Conservation (phyloP, 2,888 invertebrate species). For the Platycheirus rosarum region DNA sequence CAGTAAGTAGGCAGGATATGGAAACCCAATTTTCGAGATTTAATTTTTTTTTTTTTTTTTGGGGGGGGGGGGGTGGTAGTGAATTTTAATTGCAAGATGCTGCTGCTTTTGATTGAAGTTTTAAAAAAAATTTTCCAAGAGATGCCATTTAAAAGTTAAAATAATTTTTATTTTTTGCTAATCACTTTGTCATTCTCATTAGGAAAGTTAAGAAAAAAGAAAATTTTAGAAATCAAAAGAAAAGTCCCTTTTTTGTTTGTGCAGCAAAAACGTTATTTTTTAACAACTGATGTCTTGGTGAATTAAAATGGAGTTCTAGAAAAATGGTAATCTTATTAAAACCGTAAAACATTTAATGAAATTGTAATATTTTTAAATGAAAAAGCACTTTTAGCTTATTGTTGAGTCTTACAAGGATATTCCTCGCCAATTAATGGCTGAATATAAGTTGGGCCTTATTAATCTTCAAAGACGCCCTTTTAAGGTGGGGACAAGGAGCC, state of each 20-base stretch:
- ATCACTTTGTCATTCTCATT: background rate
- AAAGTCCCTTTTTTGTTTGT: background rate
- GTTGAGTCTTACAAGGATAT: too few relatives aligned
- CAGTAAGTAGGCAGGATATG: background rate
- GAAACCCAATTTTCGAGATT: slow-evolving; percentile 9
- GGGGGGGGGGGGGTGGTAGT: too few relatives aligned
- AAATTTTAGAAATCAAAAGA: background rate
- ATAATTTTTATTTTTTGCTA: background rate
- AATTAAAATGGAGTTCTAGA: background rate
- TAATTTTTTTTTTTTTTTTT: slow-evolving; percentile 11
- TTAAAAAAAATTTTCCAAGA: background rate
- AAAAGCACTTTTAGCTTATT: too few relatives aligned
- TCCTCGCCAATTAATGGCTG: too few relatives aligned
- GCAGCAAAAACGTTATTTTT: background rate
- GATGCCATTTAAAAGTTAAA: slow-evolving; percentile 8
- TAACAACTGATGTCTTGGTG: background rate
- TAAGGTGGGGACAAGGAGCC: too few relatives aligned
- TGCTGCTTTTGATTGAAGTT: slow-evolving; percentile 5
- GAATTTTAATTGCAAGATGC: slow-evolving; percentile 6
- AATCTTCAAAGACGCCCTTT: too few relatives aligned
- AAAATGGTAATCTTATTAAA: background rate
- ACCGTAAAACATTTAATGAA: too few relatives aligned
- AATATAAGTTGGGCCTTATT: too few relatives aligned
- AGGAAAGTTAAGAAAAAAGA: background rate
- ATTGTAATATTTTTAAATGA: too few relatives aligned